A percentile compares a stretch with the other conserved stretches of the same genome.
Conservation (phyloP, 2,113 vertebrate genomes). For the Oenanthe oenanthe region DNA sequence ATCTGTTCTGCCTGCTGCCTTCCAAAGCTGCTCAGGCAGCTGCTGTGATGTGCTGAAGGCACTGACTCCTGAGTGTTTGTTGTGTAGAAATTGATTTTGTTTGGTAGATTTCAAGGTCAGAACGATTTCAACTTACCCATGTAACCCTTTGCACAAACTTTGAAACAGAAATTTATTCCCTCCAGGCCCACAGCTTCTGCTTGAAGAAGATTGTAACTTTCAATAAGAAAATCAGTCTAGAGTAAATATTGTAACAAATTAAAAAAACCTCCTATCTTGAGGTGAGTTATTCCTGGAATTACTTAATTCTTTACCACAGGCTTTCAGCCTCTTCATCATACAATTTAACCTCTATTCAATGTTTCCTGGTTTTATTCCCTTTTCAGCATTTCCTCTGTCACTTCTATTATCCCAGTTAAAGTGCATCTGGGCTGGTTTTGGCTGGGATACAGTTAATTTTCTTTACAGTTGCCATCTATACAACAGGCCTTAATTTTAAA, state of each 20-base stretch:
- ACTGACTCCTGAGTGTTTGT: neutral
- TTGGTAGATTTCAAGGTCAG: neutral
- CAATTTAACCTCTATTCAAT: neutral
- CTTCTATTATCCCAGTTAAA: neutral
- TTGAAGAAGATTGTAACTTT: neutral
- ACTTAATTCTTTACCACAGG: neutral
- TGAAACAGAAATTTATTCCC: neutral
- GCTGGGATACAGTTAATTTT: neutral
- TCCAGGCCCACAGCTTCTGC: neutral
- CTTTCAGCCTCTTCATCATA: neutral
- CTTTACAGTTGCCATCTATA: neutral
- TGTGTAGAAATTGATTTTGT: neutral
- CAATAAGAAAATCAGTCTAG: neutral
- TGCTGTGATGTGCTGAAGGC: neutral
- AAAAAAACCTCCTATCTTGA: neutral
- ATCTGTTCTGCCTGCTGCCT: neutral
- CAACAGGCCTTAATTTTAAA: accelerated
- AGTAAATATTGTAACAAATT: neutral
- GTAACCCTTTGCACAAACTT: neutral
- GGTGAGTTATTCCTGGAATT: neutral
- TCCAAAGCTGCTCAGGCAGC: neutral
- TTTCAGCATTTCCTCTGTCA: neutral
- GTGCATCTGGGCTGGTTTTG: neutral
- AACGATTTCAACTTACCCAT: neutral
- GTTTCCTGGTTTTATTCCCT: neutral